Evolutionary conservation across 2,113 vertebrate species (phyloP), one percentile per base, ranked within the genome.

Genomic region (Takifugu flavidus): DNA sequence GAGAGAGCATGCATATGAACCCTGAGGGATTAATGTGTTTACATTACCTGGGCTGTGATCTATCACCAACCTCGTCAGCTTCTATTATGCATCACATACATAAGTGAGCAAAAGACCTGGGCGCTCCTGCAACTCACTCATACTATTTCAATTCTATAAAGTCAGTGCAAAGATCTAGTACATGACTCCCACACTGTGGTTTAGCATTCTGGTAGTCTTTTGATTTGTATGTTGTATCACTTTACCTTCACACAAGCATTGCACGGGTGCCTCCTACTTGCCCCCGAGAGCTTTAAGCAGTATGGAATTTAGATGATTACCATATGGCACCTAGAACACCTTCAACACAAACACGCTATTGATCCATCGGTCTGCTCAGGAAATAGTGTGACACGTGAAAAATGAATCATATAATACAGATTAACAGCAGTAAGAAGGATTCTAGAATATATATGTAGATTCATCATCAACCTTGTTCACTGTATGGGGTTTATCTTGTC

Each of bases 21-120:
- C 86, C 78, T 79, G 58, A 86, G 85, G 84, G 86, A 86, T 86
- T 88, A 82, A 89, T 87, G 86, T 87, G 82, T 89, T 89, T 88
- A 88, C 80, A 85, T 86, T 89, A 88, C 86, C 86, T 87, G 84
- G 86, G 84, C 82, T 87, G 76, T 87, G 86, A 89, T 89, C 88
- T 88, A 88, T 89, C 88, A 85, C 83, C 84, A 89, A 85, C 86
- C 85, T 88, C 81, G 85, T 87, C 88, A 85, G 79, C 81, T 84
- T 86, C 82, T 72, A 87, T 89, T 87, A 88, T 81, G 68, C 77
- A 73, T 79, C 85, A 85, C 85, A 84, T 84, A 84, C 79, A 85
- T 84, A 87, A 85, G 73, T 80, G 72, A 75, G 74, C 64, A 78
- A 70, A 84, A 75, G 76, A 84, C 75, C 78, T 78, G 75, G 77